Evolutionary conservation across 2,888 invertebrate species (phyloP).

Genomic region (Macrosoma leucophasiata): DNA sequence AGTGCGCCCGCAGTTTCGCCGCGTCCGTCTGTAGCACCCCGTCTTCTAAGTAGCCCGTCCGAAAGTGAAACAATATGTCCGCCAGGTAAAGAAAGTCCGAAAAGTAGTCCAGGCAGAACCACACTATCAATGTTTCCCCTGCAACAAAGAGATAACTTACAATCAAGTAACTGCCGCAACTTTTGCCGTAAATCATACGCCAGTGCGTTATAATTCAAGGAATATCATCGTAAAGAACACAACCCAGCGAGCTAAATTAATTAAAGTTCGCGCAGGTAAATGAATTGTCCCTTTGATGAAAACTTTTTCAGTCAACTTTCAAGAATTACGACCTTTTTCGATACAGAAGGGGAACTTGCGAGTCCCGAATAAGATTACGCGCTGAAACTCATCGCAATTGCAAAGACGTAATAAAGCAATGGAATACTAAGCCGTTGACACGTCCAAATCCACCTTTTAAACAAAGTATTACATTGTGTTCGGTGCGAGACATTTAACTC

Average conservation of each 20-base stretch:
- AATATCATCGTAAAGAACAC: conserved; percentile 5
- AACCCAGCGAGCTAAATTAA: conserved; percentile 13
- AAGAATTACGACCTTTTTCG: conserved; percentile 27
- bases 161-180: too few species aligned
- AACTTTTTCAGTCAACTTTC: conserved; percentile 30
- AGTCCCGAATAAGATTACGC: conserved; percentile 36
- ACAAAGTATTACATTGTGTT: conserved; percentile 46
- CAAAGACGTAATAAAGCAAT: conserved; percentile 41
- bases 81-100: conserved; percentile 97
- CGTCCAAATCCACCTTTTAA: conserved; percentile 37
- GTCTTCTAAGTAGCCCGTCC: conserved; percentile 97
- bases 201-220: conserved; percentile 1
- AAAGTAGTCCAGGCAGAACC: conserved; percentile 98
- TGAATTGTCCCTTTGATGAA: conserved; percentile 26
- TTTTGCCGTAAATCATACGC: conserved; percentile 3
- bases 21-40: conserved; percentile 98
- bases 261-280: conserved; percentile 12
- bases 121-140: conserved; percentile 91
- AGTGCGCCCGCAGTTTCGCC: conserved; percentile 93
- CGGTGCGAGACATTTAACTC: conserved; percentile 41
- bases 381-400: conserved; percentile 36
- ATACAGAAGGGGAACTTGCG: conserved; percentile 28
- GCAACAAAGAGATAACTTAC: conserved; percentile 44
- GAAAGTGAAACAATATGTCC: conserved; percentile 98
- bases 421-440: conserved; percentile 34